Evolutionary conservation across 2,797 vertebrate species (phyloP).

Genomic region (Anguilla obscura): DNA sequence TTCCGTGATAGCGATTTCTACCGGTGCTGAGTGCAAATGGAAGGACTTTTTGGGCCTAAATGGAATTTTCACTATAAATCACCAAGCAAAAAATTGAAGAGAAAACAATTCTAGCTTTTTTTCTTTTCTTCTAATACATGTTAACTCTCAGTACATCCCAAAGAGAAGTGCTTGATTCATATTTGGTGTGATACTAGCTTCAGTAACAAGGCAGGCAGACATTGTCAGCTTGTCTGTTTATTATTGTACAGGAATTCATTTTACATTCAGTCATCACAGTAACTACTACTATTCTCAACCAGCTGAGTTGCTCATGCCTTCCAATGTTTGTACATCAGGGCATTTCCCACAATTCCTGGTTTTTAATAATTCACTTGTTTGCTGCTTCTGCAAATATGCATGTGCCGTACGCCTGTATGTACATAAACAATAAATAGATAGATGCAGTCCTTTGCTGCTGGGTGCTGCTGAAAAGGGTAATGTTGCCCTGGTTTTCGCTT

Average conservation of each 20-base stretch:
- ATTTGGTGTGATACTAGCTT: background rate
- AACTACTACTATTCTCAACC: background rate
- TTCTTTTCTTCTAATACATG: background rate
- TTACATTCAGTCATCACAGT: background rate
- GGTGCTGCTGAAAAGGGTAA: too few relatives aligned
- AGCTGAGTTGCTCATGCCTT: background rate
- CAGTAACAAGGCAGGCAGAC: background rate
- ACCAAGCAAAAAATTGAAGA: background rate
- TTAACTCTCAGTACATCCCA: background rate
- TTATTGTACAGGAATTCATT: background rate
- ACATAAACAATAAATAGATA: too few relatives aligned
- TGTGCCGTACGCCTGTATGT: background rate
- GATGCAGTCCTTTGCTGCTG: too few relatives aligned
- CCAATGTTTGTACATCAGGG: background rate
- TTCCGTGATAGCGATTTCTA: background rate
- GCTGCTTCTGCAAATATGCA: background rate
- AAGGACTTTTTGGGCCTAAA: background rate
- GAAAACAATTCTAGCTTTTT: background rate
- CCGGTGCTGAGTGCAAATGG: background rate
- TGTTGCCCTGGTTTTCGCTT: background rate
- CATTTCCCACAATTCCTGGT: background rate
- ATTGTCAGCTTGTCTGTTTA: background rate
- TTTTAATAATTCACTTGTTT: background rate
- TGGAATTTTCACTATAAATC: background rate
- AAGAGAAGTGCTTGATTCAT: background rate